Evolutionary conservation across 2,113 vertebrate species (phyloP), one percentile per base, ranked within the genome.

Genomic region (Poeciliopsis turrubarensis): DNA sequence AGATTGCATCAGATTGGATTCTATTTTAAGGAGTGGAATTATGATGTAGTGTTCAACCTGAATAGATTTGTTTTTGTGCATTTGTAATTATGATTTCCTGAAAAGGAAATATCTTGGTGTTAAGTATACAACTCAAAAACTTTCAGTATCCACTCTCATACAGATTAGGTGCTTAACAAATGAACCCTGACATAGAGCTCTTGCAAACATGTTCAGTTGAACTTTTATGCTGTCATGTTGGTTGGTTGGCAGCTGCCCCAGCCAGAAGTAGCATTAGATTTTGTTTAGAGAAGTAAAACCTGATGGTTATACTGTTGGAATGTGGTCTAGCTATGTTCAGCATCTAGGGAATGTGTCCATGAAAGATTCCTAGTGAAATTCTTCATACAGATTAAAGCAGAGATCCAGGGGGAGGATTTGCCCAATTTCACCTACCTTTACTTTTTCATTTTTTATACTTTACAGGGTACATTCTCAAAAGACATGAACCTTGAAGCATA

Each of bases 1-100:
- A 87, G 77, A 82, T 79, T 88, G 84, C 60, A 82, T 82, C 73
- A 78, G 84, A 87, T 88, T 84, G 83, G 63, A 80, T 77, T 86
- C 76, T 81, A 70, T 86, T 88, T 86, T 82, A 39, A 69, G 72
- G 37, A 41, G 75, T 62, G 79, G 71, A 47, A 57, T 57, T 79
- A 26, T 39, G 32, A 68, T 71, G 41, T 74, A 63, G 66, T 87
- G 64, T 85, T 73, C 77, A 74, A 61, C 41, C 44, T 31, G 26
- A 31, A 34, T 37, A 62, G 27, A 30, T 67, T 29, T 84, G 74
- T 70, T 73, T 78, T 76, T 70, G 73, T 70, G 12, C 30, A 73
- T 66, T 39, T 13, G n/a, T 68, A 25, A 77, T 14, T 44, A 25
- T 62, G 30, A 61, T 41, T 68, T 3, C 5, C 29, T 34, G 26